phyloP scores from a whole-genome alignment of 2,113 vertebrate species.

The Boulengeromyrus knoepffleri region DNA sequence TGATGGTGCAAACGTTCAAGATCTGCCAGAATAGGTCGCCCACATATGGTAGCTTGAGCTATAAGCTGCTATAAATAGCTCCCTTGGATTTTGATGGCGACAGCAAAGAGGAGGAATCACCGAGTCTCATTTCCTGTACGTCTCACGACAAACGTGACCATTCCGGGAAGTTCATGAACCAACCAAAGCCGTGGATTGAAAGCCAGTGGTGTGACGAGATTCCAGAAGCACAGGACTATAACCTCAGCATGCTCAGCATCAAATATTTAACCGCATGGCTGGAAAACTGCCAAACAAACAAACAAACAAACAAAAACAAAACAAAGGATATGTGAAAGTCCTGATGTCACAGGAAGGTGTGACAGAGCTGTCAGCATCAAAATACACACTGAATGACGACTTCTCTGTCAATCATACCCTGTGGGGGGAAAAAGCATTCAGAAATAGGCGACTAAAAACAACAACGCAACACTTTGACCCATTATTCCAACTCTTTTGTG shows the following conservation, averaged over 20 bases:
- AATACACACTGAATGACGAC: not conserved
- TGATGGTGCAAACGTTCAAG: not conserved
- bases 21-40: not conserved
- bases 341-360: not conserved
- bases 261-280: not conserved
- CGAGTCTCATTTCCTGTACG: not conserved
- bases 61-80: not conserved
- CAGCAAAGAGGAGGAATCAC: not conserved
- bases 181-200: not conserved
- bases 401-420: not conserved
- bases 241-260: not conserved
- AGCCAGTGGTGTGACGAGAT: not conserved
- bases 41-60: not conserved
- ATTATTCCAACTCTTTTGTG: not conserved
- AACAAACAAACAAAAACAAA: not conserved
- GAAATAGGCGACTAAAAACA: not conserved
- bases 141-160: not conserved
- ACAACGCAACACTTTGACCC: not conserved
- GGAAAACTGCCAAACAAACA: not conserved
- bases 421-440: not conserved
- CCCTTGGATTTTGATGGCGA: not conserved
- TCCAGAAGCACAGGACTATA: not conserved
- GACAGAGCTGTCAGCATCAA: slow-evolving; percentile 4
- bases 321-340: not conserved
- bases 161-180: not conserved